These are phyloP conservation scores for Drosophila infuscata DNA, from an alignment of 2,888 invertebrate genomes.

Conservation along the genomic window DNA sequence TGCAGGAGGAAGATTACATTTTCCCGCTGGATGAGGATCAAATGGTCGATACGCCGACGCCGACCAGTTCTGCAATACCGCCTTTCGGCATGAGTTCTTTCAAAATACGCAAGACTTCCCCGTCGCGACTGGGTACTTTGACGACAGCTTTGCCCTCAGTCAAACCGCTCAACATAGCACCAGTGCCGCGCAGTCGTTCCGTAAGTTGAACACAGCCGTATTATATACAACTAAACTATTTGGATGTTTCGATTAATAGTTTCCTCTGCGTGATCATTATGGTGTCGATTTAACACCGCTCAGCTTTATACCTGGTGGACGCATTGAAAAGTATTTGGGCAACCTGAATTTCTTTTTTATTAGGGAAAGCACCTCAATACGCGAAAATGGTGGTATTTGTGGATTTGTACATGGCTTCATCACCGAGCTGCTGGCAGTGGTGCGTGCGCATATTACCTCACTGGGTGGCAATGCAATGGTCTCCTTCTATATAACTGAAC, in stretches of 20 bases:
- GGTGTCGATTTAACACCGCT: constrained; percentile 93
- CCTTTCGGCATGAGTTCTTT: constrained; percentile 84
- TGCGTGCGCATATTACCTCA: constrained; percentile 96
- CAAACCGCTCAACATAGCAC: constrained; percentile 44
- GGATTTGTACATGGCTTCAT: constrained; percentile 98
- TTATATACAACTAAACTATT: background rate
- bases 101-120: constrained; percentile 87
- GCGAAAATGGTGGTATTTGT: constrained; percentile 96
- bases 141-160: constrained; percentile 42
- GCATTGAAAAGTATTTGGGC: constrained; percentile 93
- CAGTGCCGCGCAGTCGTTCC: constrained; percentile 59
- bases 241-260: constrained; percentile 51
- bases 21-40: constrained; percentile 93
- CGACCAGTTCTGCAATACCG: constrained; percentile 71
- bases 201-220: constrained; percentile 41
- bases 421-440: constrained; percentile 95
- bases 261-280: constrained; percentile 84
- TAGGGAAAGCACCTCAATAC: constrained; percentile 95
- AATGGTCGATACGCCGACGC: constrained; percentile 82
- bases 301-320: constrained; percentile 91
- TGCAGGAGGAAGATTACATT: constrained; percentile 91
- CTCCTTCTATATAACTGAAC: constrained; percentile 96
- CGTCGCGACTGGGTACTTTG: constrained; percentile 83
- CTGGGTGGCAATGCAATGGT: constrained; percentile 98
- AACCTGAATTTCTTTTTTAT: constrained; percentile 98